phyloP scores from a whole-genome alignment of 2,113 vertebrate species.

The Spea multiplicata region DNA sequence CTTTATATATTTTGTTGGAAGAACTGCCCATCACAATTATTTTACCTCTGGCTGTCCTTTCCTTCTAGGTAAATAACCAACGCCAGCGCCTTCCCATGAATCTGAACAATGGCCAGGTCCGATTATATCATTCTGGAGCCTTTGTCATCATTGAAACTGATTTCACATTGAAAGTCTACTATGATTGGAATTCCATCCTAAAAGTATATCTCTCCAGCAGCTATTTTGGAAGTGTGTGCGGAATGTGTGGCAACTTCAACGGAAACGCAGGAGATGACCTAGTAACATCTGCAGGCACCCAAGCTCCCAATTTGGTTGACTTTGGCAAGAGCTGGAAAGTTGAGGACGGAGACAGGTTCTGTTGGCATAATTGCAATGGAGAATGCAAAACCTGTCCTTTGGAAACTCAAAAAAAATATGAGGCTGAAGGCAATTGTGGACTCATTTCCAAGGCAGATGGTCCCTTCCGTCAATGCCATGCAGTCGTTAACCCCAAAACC shows the following conservation, averaged over 20 bases:
- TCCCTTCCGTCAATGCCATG: slow-evolving; percentile 52
- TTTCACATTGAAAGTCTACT: slow-evolving; percentile 65
- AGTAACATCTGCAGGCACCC: slow-evolving; percentile 45
- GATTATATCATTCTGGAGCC: slow-evolving; percentile 61
- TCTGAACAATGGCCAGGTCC: slow-evolving; percentile 58
- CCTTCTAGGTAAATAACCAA: slow-evolving; percentile 62
- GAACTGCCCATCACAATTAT: too few relatives aligned
- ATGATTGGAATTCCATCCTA: slow-evolving; percentile 66
- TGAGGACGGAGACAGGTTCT: slow-evolving; percentile 47
- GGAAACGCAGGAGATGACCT: slow-evolving; percentile 52
- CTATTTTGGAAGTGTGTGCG: slow-evolving; percentile 32
- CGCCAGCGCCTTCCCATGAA: slow-evolving; percentile 62
- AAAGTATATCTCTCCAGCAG: slow-evolving; percentile 54
- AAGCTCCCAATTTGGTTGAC: slow-evolving; percentile 33
- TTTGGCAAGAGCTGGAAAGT: slow-evolving; percentile 61
- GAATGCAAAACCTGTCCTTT: slow-evolving; percentile 53
- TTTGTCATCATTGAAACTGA: slow-evolving; percentile 53
- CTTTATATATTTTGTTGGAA: too few relatives aligned
- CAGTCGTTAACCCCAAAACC: slow-evolving; percentile 40
- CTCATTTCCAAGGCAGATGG: slow-evolving; percentile 53
- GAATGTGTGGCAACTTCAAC: slow-evolving; percentile 53
- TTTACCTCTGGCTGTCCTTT: too few relatives aligned
- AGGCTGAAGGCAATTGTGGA: slow-evolving; percentile 57
- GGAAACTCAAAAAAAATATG: slow-evolving; percentile 41
- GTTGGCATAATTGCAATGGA: slow-evolving; percentile 57